Percentiles rank a stretch among this genome's conserved stretches.
These are phyloP conservation scores for Spizaetus ornatus DNA, from an alignment of 2,113 vertebrate genomes.

Conservation along the genomic window DNA sequence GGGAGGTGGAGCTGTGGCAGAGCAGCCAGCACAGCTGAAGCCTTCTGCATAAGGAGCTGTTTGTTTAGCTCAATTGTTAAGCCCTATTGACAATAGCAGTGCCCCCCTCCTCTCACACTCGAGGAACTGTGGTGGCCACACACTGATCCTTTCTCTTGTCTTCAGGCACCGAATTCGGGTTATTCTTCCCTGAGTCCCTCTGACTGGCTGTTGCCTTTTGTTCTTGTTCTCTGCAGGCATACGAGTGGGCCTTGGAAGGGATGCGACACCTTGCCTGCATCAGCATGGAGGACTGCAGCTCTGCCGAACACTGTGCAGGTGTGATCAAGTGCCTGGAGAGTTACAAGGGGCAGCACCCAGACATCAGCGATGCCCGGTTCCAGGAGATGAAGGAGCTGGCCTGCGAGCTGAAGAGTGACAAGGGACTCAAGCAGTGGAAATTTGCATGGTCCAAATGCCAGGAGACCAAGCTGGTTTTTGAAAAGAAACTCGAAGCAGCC, in stretches of 20 bases:
- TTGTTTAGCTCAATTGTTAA: conserved; percentile 47
- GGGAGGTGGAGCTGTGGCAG: background rate
- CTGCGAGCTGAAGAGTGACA: conserved; percentile 75
- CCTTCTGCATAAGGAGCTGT: conserved; percentile 22
- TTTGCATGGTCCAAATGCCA: conserved; percentile 84
- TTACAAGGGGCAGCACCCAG: conserved; percentile 74
- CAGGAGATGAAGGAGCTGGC: conserved; percentile 85
- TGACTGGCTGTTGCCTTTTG: background rate
- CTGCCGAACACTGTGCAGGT: conserved; percentile 45
- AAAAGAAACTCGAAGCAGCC: conserved; percentile 80
- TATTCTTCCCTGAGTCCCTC: background rate
- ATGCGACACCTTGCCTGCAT: conserved; percentile 78
- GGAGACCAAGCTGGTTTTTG: conserved; percentile 82
- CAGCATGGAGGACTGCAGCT: conserved; percentile 78
- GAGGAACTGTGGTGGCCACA: background rate
- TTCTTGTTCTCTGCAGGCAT: conserved; percentile 58
- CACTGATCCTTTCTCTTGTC: conserved; percentile 38
- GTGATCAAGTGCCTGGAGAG: conserved; percentile 75
- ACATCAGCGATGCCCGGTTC: conserved; percentile 75
- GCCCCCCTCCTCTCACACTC: background rate
- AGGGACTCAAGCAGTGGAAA: conserved; percentile 81
- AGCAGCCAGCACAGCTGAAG: conserved; percentile 47
- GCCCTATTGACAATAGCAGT: background rate
- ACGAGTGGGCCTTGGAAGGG: conserved; percentile 81
- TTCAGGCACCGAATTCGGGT: background rate